Base-by-base conservation (phyloP, 2,113 vertebrate genomes). In the Pachycephala philippinensis region DNA sequence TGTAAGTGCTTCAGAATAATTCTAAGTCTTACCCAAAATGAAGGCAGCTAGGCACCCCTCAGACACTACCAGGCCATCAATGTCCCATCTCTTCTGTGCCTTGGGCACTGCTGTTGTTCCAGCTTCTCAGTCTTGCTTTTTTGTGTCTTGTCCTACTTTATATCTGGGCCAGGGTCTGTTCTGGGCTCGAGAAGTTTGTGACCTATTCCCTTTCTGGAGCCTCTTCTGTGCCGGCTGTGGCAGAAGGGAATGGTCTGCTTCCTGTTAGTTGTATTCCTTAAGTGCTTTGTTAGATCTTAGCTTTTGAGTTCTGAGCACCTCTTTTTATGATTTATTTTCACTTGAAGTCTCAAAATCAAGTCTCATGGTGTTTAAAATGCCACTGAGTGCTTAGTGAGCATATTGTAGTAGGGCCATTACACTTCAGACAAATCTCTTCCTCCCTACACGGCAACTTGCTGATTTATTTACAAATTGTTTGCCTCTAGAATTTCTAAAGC, bases 391-490 rank as follows among this genome's bases (percentile, higher is more conserved):
- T 90, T 64, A 79, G 40, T 53, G 82, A 95, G 75, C 30, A 42
- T 30, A 54, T 42, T 74, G 63, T 57, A 86, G 39, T 33, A 87
- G 75, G 37, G 35, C 50, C 47, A 75, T 89, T 93, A 65, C n/a
- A 57, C 57, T 57, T 74, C 70, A 96, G 75, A 89, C 26, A 84
- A 66, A 82, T 72, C 78, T 76, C 88, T 90, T 33, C 40, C 70
- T 87, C 49, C 30, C 35, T 28, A 6, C 1, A 2, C 45, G 50
- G 37, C 45, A 69, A 49, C 56, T 89, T 64, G 42, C 61, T 89
- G 77, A 87, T 95, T 89, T 89, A 85, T 94, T 93, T 82, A 82
- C 89, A 89, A 57, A 89, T 61, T 76, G 33, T 54, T 93, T 72
- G 33, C 66, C 74, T 88, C 69, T 53, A 61, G 37, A 91, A 87